Percentiles rank a stretch among this genome's conserved stretches.
Evolutionary conservation across 2,888 invertebrate species (phyloP).

Genomic region (Lomographa bimaculata): DNA sequence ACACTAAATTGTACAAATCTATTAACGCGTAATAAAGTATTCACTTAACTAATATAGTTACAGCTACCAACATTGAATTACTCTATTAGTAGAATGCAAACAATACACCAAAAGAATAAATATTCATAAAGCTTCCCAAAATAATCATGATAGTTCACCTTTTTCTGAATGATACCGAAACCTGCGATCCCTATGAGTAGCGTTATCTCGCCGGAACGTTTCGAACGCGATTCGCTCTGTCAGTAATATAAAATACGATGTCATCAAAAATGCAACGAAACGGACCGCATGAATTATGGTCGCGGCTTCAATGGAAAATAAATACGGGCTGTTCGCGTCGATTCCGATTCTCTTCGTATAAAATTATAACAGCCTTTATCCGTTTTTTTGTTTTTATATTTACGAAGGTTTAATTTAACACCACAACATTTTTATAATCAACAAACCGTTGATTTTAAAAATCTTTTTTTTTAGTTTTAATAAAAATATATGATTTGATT

Average conservation of each 20-base stretch:
- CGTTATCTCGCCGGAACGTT: conserved; percentile 45
- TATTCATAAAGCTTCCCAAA: no score
- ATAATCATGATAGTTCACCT: no score
- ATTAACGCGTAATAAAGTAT: no score
- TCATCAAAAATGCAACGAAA: conserved; percentile 60
- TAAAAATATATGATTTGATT: no score
- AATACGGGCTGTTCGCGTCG: conserved; percentile 37
- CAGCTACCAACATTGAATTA: no score
- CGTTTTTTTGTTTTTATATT: conserved; percentile 1
- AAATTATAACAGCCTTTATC: conserved; percentile 7
- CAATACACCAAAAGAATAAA: no score
- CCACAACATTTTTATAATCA: no score
- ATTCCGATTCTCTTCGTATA: conserved; percentile 20
- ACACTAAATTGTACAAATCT: no score
- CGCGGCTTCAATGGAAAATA: conserved; percentile 45
- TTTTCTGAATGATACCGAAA: neutral
- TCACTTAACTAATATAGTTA: no score
- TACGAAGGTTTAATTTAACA: neutral
- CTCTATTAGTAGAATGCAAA: no score
- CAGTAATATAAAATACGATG: conserved; percentile 52
- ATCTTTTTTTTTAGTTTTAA: no score
- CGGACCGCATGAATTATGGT: conserved; percentile 51
- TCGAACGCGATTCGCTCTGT: conserved; percentile 42
- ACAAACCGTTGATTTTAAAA: no score
- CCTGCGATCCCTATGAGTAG: conserved; percentile 22